Conservation (phyloP, 2,113 vertebrate species). For the Pygoscelis adeliae region DNA sequence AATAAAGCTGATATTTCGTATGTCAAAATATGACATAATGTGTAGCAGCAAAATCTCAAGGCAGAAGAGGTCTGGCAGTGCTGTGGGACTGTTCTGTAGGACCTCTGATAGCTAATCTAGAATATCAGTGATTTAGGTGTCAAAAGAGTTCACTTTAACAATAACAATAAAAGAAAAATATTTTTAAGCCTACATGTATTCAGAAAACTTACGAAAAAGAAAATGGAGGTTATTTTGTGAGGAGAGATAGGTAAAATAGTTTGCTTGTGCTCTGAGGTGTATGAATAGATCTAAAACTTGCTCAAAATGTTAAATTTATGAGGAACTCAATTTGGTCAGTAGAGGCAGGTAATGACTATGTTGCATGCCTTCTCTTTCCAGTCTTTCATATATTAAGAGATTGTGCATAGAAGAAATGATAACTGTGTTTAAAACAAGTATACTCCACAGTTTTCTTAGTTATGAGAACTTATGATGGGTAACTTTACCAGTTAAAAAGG, state of each 20-base stretch:
- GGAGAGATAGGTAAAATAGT: not conserved
- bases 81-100: not conserved
- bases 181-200: not conserved
- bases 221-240: not conserved
- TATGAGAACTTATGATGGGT: not conserved
- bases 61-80: not conserved
- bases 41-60: not conserved
- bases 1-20: not conserved
- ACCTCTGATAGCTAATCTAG: not conserved
- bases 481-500: not conserved
- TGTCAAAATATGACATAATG: not conserved
- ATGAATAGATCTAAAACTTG: not conserved
- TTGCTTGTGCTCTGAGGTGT: not conserved
- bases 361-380: not conserved
- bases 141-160: not conserved
- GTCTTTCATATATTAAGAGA: not conserved
- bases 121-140: not conserved
- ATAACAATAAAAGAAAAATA: not conserved
- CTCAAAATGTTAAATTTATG: not conserved
- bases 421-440: not conserved
- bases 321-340: not conserved
- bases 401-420: not conserved
- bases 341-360: not conserved
- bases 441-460: not conserved
- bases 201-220: not conserved